A percentile compares a stretch with the other conserved stretches of the same genome.
Evolutionary conservation across 2,797 vertebrate genomes (phyloP).

Genomic region (Acrocephalus scirpaceus): DNA sequence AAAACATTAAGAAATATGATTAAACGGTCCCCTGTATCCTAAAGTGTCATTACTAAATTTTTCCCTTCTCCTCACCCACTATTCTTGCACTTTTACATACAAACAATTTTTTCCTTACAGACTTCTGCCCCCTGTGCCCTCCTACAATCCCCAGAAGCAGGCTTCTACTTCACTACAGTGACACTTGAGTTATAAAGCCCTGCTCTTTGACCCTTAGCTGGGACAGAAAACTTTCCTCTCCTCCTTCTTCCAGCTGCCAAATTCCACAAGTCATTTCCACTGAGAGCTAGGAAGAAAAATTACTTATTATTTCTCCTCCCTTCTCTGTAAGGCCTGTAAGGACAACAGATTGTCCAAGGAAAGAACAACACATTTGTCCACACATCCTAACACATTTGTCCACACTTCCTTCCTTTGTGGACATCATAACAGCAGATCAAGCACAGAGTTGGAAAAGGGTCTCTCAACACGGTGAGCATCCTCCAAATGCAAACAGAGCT

Average conservation of each 20-base stretch:
- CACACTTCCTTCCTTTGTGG: background rate
- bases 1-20: background rate
- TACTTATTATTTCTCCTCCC: background rate
- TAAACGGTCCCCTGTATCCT: background rate
- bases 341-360: background rate
- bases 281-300: background rate
- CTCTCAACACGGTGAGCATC: background rate
- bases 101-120: background rate
- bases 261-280: background rate
- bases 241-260: background rate
- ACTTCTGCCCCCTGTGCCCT: background rate
- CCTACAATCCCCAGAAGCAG: background rate
- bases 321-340: background rate
- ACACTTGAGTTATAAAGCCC: background rate
- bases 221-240: background rate
- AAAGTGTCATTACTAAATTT: background rate
- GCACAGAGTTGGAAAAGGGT: background rate
- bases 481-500: background rate
- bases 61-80: background rate
- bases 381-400: background rate
- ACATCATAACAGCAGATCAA: background rate
- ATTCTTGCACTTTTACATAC: background rate
- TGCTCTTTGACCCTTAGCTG: background rate
- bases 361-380: background rate
- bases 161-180: background rate